These are phyloP conservation scores for Zygogramma bicolorata DNA, from an alignment of 2,888 invertebrate genomes.

Conservation along the genomic window DNA sequence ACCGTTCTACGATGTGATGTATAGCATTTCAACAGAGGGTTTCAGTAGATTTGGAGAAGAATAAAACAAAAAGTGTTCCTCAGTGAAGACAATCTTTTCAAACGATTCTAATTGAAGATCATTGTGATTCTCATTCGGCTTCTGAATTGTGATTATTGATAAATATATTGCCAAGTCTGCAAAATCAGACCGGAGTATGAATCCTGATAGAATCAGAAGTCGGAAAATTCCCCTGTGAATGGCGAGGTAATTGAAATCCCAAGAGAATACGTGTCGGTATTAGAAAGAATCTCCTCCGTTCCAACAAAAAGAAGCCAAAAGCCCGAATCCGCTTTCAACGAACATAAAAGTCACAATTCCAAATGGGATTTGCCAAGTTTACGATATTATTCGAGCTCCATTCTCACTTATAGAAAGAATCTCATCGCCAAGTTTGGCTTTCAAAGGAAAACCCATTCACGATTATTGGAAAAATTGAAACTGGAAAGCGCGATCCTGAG, in stretches of 20 bases:
- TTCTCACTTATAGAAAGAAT: conserved; percentile 67
- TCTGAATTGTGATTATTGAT: too few species aligned
- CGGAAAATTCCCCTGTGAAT: background rate
- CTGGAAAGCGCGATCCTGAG: conserved; percentile 52
- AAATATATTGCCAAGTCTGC: background rate
- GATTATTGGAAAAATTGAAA: conserved; percentile 64
- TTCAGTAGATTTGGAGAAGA: too few species aligned
- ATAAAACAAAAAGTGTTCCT: too few species aligned
- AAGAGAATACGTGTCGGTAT: conserved; percentile 34
- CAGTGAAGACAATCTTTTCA: too few species aligned
- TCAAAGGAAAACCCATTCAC: conserved; percentile 62
- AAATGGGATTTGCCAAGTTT: conserved; percentile 69
- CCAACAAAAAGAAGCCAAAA: conserved; percentile 64
- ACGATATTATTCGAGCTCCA: conserved; percentile 68
- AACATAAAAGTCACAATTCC: conserved; percentile 69
- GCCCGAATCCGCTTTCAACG: conserved; percentile 67
- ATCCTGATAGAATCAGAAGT: background rate
- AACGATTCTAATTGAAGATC: too few species aligned
- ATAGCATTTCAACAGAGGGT: too few species aligned
- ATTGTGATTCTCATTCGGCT: too few species aligned
- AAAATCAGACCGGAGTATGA: background rate
- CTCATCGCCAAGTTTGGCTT: conserved; percentile 61
- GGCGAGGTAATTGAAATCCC: conserved; percentile 6
- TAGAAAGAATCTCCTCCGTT: conserved; percentile 33
- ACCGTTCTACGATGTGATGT: too few species aligned